Conservation (phyloP, 2,888 invertebrate genomes). For the Lithosia quadra region DNA sequence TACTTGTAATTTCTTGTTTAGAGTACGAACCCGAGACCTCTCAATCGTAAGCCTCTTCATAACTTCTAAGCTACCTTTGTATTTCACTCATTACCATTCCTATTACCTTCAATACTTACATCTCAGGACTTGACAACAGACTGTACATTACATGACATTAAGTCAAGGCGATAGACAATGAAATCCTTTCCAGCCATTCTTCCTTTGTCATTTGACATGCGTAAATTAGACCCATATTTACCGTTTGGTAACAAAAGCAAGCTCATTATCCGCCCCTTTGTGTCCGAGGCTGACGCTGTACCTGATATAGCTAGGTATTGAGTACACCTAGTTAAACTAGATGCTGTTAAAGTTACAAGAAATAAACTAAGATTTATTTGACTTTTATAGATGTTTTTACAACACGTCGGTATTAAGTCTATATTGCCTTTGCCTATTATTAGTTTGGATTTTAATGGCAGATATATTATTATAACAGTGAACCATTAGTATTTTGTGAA, state of each 20-base stretch:
- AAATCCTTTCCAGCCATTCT: conserved; percentile 22
- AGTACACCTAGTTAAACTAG: not conserved
- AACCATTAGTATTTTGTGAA: too few species aligned
- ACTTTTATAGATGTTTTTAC: not conserved
- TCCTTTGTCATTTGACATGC: conserved; percentile 26
- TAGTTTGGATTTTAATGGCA: not conserved
- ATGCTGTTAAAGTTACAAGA: not conserved
- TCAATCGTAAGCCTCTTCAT: not conserved
- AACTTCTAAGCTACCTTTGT: not conserved
- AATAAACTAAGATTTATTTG: not conserved
- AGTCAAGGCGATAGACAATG: conserved; percentile 30
- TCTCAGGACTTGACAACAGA: not conserved
- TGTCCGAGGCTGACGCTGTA: not conserved
- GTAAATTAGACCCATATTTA: conserved; percentile 31
- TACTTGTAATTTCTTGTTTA: too few species aligned
- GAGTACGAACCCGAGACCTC: not conserved
- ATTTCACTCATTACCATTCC: not conserved
- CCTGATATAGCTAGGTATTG: conserved; percentile 10
- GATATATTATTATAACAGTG: too few species aligned
- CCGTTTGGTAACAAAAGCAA: conserved; percentile 17
- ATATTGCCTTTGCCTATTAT: not conserved
- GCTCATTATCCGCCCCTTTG: conserved; percentile 24
- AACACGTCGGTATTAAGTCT: not conserved
- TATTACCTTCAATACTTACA: not conserved
- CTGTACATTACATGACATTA: conserved; percentile 1